Conservation (phyloP, 1,140 invertebrate species). For the Micrasema minimum region DNA sequence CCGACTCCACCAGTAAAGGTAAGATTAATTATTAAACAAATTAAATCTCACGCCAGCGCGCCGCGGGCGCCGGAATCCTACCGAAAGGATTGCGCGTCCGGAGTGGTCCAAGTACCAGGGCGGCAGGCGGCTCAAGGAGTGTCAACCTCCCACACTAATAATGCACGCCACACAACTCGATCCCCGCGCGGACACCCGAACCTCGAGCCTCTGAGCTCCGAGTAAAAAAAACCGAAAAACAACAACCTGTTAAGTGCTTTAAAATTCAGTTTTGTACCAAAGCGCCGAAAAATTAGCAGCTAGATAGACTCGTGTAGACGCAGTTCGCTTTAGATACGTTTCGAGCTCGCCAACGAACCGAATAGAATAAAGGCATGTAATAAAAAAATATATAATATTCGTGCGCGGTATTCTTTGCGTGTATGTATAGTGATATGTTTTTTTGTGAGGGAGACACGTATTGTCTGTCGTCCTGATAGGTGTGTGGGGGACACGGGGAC, state of each 20-base stretch:
- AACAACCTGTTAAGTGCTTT: too few species aligned
- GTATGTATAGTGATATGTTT: too few species aligned
- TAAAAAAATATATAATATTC: too few species aligned
- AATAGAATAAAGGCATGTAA: too few species aligned
- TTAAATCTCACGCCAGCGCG: too few species aligned
- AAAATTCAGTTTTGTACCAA: too few species aligned
- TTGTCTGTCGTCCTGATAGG: not conserved
- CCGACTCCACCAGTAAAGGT: constrained; percentile 75
- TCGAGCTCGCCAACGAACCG: too few species aligned
- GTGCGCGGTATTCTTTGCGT: too few species aligned
- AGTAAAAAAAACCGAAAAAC: not conserved
- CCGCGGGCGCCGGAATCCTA: not conserved
- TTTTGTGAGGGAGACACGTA: not conserved
- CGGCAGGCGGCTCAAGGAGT: constrained; percentile 1
- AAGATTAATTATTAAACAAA: constrained; percentile 45
- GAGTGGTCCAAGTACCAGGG: constrained; percentile 13
- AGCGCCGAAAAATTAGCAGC: too few species aligned
- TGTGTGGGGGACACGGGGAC: not conserved
- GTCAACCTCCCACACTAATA: constrained; percentile 22
- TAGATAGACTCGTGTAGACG: too few species aligned
- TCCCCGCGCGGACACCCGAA: not conserved
- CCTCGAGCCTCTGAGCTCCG: not conserved
- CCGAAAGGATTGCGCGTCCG: not conserved
- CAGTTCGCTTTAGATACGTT: too few species aligned
- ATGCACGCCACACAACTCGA: constrained; percentile 23